Conservation (phyloP, 2,888 invertebrate genomes). For the Pyralis farinalis region DNA sequence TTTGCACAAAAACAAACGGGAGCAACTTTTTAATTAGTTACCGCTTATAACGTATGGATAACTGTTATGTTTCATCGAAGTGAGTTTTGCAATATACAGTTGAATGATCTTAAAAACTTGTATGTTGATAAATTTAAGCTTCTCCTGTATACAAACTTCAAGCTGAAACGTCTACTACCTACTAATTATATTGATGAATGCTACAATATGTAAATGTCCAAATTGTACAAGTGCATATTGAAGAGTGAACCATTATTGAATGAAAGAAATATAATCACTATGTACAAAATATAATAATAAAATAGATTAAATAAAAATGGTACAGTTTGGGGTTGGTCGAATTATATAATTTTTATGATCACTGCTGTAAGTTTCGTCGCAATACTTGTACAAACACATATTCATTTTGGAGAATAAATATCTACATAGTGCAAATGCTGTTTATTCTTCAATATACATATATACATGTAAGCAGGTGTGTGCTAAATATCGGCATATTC, state of each 20-base stretch:
- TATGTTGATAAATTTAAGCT: no score
- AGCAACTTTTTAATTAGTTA: slow-evolving; percentile 34
- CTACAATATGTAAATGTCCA: no score
- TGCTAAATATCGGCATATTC: slow-evolving; percentile 37
- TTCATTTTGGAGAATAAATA: slow-evolving; percentile 22
- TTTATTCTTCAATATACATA: slow-evolving; percentile 32
- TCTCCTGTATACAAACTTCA: slow-evolving; percentile 17
- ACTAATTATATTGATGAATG: no score
- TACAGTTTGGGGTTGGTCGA: no score
- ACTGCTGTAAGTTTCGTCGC: no score
- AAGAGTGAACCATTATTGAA: no score
- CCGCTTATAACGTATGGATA: slow-evolving; percentile 12
- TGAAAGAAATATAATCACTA: no score
- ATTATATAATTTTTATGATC: no score
- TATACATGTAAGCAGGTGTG: slow-evolving; percentile 41
- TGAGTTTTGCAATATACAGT: background rate
- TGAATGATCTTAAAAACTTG: no score
- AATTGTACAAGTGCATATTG: no score
- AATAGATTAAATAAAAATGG: no score
- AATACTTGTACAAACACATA: slow-evolving; percentile 18
- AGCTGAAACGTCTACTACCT: slow-evolving; percentile 4
- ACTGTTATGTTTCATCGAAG: slow-evolving; percentile 11
- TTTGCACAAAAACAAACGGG: slow-evolving; percentile 42
- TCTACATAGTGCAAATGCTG: slow-evolving; percentile 22
- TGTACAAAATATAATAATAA: no score